A percentile compares a stretch with the other conserved stretches of the same genome.
Conservation (phyloP, 2,113 vertebrate species). For the Dipodomys stephensi region DNA sequence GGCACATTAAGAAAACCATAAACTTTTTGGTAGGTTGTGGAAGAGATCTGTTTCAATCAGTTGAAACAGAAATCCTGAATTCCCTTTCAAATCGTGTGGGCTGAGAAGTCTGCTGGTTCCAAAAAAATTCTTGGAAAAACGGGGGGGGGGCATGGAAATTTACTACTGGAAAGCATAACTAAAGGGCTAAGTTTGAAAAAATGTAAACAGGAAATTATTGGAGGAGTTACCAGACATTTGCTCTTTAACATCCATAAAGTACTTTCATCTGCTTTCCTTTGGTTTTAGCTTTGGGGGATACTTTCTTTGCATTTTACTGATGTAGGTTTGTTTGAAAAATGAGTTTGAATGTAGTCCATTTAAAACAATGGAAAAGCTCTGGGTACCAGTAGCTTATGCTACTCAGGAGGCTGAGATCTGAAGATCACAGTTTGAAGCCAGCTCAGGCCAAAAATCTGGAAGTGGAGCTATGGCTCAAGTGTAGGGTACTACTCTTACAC, state of each 20-base stretch:
- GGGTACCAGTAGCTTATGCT: too few relatives aligned
- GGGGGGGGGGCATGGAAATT: neutral
- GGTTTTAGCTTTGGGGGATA: neutral
- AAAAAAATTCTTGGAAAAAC: constrained; percentile 1
- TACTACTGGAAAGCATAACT: neutral
- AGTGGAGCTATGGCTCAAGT: too few relatives aligned
- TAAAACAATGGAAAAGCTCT: neutral
- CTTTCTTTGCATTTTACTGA: constrained; percentile 3
- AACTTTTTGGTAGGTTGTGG: constrained; percentile 50
- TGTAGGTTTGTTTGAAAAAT: constrained; percentile 44
- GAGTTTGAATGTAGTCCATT: neutral
- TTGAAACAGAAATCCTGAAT: constrained; percentile 10
- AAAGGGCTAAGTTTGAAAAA: neutral
- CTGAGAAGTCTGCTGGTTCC: constrained; percentile 6
- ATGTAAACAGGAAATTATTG: constrained; percentile 56
- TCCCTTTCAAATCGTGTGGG: constrained; percentile 38
- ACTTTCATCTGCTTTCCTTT: constrained; percentile 57
- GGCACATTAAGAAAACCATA: constrained; percentile 71
- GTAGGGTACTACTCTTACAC: too few relatives aligned
- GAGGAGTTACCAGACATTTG: constrained; percentile 9
- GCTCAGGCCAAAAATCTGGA: too few relatives aligned
- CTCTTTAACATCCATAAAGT: neutral
- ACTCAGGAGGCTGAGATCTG: too few relatives aligned
- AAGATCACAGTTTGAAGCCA: too few relatives aligned
- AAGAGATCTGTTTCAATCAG: constrained; percentile 24